A percentile compares a stretch with the other conserved stretches of the same genome.
These are phyloP conservation scores for Boleophthalmus pectinirostris DNA, from an alignment of 2,113 vertebrate genomes.

Conservation along the genomic window DNA sequence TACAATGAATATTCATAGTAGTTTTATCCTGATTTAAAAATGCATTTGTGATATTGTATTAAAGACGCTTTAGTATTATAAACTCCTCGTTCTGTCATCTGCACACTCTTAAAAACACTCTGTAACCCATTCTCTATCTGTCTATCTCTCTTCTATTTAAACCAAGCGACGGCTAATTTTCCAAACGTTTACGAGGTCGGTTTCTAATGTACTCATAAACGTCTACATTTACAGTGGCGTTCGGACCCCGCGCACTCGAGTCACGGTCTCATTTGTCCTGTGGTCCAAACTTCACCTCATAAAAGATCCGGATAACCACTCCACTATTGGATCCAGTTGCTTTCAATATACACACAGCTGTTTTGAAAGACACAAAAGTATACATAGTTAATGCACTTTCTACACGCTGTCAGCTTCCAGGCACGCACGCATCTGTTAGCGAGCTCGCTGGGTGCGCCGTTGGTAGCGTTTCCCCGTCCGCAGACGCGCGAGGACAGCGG, in stretches of 20 bases:
- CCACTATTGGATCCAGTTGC: conserved; percentile 5
- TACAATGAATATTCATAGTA: background rate
- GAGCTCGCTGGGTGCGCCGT: conserved; percentile 19
- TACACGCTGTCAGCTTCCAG: conserved; percentile 27
- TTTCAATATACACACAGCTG: conserved; percentile 21
- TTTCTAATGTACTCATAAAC: background rate
- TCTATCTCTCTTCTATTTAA: background rate
- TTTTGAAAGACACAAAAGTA: conserved; percentile 7
- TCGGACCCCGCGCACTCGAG: background rate
- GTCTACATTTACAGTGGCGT: conserved; percentile 4
- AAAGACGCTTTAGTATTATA: background rate
- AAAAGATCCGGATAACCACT: background rate
- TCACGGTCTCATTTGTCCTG: background rate
- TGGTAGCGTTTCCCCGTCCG: conserved; percentile 40
- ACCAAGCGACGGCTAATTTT: background rate
- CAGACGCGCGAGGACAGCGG: conserved; percentile 49
- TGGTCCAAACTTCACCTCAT: conserved; percentile 3
- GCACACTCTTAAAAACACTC: background rate
- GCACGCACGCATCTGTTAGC: conserved; percentile 37
- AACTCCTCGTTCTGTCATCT: background rate
- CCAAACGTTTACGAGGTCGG: background rate
- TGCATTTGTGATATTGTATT: background rate
- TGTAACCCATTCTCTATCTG: background rate
- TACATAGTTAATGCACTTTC: conserved; percentile 34
- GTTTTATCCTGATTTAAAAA: background rate